phyloP scores from a whole-genome alignment of 2,113 vertebrate genomes.

The Nesoenas mayeri region DNA sequence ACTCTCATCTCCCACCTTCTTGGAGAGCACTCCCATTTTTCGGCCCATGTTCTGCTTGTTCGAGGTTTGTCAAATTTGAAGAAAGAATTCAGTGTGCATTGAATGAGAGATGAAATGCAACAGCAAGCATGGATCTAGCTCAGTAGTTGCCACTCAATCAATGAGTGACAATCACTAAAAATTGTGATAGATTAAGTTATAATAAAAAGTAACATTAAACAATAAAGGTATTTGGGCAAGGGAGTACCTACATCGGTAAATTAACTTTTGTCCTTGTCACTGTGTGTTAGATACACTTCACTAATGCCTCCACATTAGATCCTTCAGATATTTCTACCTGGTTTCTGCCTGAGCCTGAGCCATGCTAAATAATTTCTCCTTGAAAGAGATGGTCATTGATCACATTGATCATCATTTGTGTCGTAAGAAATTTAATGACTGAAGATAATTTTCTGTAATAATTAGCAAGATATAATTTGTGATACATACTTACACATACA shows the following conservation, averaged over 20 bases:
- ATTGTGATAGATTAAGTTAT: neutral
- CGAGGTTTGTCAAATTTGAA: neutral
- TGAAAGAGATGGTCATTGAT: neutral
- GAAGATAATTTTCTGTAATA: neutral
- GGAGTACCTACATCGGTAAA: neutral
- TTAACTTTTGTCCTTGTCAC: neutral
- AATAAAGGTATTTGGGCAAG: neutral
- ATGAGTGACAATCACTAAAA: neutral
- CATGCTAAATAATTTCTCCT: neutral
- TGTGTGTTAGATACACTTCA: neutral
- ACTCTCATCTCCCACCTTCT: neutral
- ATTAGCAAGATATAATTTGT: constrained; percentile 19
- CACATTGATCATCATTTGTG: neutral
- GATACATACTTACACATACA: neutral
- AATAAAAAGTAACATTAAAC: neutral
- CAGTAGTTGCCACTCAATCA: neutral
- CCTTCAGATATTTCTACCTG: neutral
- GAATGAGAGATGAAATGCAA: neutral
- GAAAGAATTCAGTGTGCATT: neutral
- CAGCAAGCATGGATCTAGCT: neutral
- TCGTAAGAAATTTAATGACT: neutral
- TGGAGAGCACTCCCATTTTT: neutral
- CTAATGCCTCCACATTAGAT: neutral
- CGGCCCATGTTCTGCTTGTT: neutral
- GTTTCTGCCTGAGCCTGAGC: neutral